Evolutionary conservation across 2,888 invertebrate genomes (phyloP).

Genomic region (Tridacna gigas): DNA sequence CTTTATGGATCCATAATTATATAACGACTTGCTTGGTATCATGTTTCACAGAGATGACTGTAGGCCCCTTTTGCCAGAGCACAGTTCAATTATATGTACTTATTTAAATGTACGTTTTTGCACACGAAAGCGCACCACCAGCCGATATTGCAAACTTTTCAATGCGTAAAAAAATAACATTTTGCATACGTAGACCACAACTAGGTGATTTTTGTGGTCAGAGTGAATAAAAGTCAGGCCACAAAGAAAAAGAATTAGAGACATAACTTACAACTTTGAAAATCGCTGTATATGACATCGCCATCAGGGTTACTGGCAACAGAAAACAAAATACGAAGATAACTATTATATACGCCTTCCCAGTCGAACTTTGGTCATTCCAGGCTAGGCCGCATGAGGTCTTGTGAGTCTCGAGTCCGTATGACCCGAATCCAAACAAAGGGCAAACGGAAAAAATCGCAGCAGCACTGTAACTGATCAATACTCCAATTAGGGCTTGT

Average conservation of each 20-base stretch:
- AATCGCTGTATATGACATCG: constrained; percentile 26
- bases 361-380: constrained; percentile 4
- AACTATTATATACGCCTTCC: constrained; percentile 6
- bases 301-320: constrained; percentile 31
- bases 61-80: too few relatives aligned
- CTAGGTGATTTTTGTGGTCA: too few relatives aligned
- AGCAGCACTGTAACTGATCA: constrained; percentile 12
- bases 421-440: constrained; percentile 33
- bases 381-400: constrained; percentile 40
- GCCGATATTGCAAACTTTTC: too few relatives aligned
- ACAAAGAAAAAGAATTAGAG: neutral
- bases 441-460: constrained; percentile 21
- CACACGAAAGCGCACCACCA: too few relatives aligned
- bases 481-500: constrained; percentile 8
- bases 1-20: too few relatives aligned
- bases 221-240: too few relatives aligned
- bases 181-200: too few relatives aligned
- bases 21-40: too few relatives aligned
- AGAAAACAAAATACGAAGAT: constrained; percentile 27
- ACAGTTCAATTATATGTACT: too few relatives aligned
- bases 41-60: too few relatives aligned
- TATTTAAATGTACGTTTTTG: too few relatives aligned
- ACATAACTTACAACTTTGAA: constrained; percentile 22
- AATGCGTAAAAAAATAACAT: too few relatives aligned
- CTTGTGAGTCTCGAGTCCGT: constrained; percentile 40